A percentile compares a stretch with the other conserved stretches of the same genome.
Conservation (phyloP, 2,113 vertebrate species). For the Carassius auratus region DNA sequence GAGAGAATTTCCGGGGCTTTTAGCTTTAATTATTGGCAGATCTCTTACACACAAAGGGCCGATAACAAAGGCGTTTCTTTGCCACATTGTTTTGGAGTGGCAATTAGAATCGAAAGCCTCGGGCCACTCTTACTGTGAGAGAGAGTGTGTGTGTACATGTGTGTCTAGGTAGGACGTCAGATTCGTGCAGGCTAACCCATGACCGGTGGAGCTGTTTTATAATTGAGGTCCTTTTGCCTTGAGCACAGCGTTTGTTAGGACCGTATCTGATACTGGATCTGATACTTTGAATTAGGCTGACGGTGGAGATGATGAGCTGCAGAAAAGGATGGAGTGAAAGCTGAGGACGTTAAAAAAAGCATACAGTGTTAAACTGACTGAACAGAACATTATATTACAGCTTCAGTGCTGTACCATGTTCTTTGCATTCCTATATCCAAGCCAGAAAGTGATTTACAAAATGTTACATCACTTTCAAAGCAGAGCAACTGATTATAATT, state of each 20-base stretch:
- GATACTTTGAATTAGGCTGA: constrained; percentile 39
- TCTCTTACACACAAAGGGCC: constrained; percentile 61
- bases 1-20: constrained; percentile 71
- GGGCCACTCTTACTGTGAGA: constrained; percentile 55
- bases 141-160: constrained; percentile 26
- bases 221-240: constrained; percentile 62
- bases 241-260: constrained; percentile 51
- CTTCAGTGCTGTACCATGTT: neutral
- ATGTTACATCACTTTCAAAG: constrained; percentile 14
- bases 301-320: constrained; percentile 12
- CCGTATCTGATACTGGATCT: constrained; percentile 44
- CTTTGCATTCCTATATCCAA: constrained; percentile 20
- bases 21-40: constrained; percentile 73
- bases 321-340: neutral
- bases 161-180: constrained; percentile 49
- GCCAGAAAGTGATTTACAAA: constrained; percentile 28
- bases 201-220: constrained; percentile 58
- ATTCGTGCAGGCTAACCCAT: constrained; percentile 55
- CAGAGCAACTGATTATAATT: neutral
- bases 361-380: constrained; percentile 4
- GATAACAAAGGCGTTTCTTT: constrained; percentile 61
- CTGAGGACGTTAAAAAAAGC: constrained; percentile 36
- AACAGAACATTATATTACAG: constrained; percentile 23
- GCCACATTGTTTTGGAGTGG: constrained; percentile 54
- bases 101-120: constrained; percentile 61